Evolutionary conservation across 2,888 invertebrate species (phyloP).

Genomic region (Cylloceria caligata): DNA sequence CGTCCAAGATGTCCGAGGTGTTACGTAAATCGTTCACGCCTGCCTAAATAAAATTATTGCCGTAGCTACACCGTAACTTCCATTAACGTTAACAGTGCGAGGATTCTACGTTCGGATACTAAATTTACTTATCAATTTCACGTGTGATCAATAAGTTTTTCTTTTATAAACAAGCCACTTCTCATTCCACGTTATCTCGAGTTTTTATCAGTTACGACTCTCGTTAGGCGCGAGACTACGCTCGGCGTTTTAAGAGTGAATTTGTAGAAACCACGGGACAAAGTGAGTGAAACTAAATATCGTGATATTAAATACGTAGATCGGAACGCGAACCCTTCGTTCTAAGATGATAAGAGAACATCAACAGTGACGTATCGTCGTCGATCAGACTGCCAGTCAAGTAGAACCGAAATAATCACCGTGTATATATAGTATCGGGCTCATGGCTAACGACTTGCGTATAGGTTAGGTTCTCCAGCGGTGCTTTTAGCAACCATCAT

Average conservation of each 20-base stretch:
- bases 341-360: background rate
- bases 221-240: background rate
- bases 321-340: background rate
- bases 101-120: constrained; percentile 4
- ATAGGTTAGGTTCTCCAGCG: constrained; percentile 52
- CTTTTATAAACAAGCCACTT: no score
- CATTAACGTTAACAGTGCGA: background rate
- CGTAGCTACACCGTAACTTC: background rate
- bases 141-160: background rate
- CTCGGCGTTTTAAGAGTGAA: background rate
- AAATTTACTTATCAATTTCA: background rate
- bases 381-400: background rate
- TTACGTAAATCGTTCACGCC: constrained; percentile 40
- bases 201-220: background rate
- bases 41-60: background rate
- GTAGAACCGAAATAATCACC: constrained; percentile 6
- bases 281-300: constrained; percentile 8
- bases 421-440: background rate
- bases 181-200: background rate
- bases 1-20: constrained; percentile 1
- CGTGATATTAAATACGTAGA: background rate
- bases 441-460: constrained; percentile 23
- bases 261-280: background rate
- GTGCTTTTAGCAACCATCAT: background rate
- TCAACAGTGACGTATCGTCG: background rate